Base-by-base conservation (phyloP, 2,888 invertebrate species). In the Acleris literana region DNA sequence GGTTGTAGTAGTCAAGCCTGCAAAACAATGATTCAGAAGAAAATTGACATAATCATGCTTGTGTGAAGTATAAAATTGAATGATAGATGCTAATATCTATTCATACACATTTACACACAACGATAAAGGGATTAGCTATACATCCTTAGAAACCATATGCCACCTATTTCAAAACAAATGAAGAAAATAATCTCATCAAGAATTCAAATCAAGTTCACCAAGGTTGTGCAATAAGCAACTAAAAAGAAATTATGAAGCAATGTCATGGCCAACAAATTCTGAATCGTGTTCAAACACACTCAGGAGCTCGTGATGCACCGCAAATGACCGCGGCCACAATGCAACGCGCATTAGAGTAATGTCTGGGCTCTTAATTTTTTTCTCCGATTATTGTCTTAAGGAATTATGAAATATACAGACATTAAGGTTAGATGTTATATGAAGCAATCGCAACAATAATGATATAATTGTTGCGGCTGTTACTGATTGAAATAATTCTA, bases 321-420 rank as follows among this genome's bases (percentile, higher is more conserved):
- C 81, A 81, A 84, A 84, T 81, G 85, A 86, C 86, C 63, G 70
- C 69, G 65, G 78, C 74, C 76, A 82, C 82, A 85, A 85, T 82
- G 85, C 84, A 81, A 73, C 72, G 73, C 76, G 74, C 87, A 87
- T 88, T 88, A 88, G 79, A 81, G 80, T 86, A 86, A 86, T 86
- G 84, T 74, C 76, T 80, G 72, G 72, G 71, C 79, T 78, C 77
- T 81, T 83, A 79, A 81, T 79, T 76, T 79, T 69, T 77, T 74
- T 71, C 75, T 74, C 79, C 79, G 75, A 82, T 85, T 82, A 85
- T 87, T 88, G 85, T 85, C 81, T 87, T 84, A 83, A 81, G 79
- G 80, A 77, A 81, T 81, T 81, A 82, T 78, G 83, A 80, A 81
- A 74, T 76, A 76, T 73, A 79, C 77, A 78, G 76, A 82, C 82